These are phyloP conservation scores for Homarus gammarus DNA, from an alignment of 2,888 invertebrate genomes.

Conservation along the genomic window DNA sequence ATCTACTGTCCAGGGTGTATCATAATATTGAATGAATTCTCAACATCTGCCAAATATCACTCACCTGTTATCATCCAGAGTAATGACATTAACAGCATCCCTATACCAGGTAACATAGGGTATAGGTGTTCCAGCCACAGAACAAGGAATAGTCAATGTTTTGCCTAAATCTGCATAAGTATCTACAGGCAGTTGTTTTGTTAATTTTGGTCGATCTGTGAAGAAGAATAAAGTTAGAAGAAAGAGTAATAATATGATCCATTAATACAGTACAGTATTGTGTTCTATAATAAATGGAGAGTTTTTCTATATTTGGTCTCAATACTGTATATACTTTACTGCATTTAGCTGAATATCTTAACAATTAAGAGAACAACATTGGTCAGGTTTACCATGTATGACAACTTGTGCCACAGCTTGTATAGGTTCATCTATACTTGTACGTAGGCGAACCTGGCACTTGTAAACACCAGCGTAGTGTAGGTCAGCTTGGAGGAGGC, in stretches of 20 bases:
- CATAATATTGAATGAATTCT: neutral
- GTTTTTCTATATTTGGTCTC: no score
- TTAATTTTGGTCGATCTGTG: slow-evolving; percentile 87
- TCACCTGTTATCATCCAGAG: slow-evolving; percentile 82
- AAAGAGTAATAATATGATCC: neutral
- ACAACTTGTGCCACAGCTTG: slow-evolving; percentile 56
- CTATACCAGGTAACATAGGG: slow-evolving; percentile 93
- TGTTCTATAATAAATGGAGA: no score
- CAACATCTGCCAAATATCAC: slow-evolving; percentile 55
- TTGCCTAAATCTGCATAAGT: slow-evolving; percentile 92
- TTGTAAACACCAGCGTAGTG: slow-evolving; percentile 91
- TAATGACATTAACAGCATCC: slow-evolving; percentile 84
- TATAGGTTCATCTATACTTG: slow-evolving; percentile 84
- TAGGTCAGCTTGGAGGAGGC: slow-evolving; percentile 88
- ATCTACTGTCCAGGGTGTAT: neutral
- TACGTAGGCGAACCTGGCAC: slow-evolving; percentile 89
- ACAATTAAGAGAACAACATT: neutral
- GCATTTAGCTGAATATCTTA: no score
- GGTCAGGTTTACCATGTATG: slow-evolving; percentile 56
- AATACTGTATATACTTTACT: neutral
- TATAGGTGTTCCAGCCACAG: slow-evolving; percentile 91
- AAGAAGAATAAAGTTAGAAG: slow-evolving; percentile 3
- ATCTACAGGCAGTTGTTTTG: slow-evolving; percentile 86
- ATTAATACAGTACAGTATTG: slow-evolving; percentile 10
- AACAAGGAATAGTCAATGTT: slow-evolving; percentile 89